A percentile compares a stretch with the other conserved stretches of the same genome.
Evolutionary conservation across 2,888 invertebrate genomes (phyloP).

Genomic region (Trissolcus brochymenae): DNA sequence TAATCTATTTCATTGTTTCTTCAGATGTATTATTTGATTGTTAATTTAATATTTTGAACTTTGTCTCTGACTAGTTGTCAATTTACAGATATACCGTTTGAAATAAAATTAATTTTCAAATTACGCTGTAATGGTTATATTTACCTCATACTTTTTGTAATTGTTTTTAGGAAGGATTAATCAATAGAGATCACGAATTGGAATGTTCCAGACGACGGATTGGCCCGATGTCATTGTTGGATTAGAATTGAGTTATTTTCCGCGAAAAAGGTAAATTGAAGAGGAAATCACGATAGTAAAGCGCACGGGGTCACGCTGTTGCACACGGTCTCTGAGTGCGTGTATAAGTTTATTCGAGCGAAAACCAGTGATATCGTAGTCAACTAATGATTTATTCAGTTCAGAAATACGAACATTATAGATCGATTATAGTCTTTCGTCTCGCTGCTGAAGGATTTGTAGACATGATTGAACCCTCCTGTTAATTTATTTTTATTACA

Average conservation of each 20-base stretch:
- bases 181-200: not conserved
- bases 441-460: not conserved
- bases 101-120: constrained; percentile 51
- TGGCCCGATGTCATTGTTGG: not conserved
- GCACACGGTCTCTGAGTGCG: constrained; percentile 1
- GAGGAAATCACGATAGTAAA: not conserved
- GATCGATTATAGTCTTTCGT: constrained; percentile 22
- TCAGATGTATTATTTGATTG: constrained; percentile 49
- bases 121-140: not conserved
- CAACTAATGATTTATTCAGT: constrained; percentile 27
- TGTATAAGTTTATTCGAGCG: constrained; percentile 28
- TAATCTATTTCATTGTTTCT: constrained; percentile 39
- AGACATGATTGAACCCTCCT: too few species aligned
- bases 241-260: constrained; percentile 13
- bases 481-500: not conserved
- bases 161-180: not conserved
- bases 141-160: not conserved
- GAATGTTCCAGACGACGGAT: not conserved
- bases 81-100: constrained; percentile 38
- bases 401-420: constrained; percentile 19
- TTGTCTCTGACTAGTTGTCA: constrained; percentile 35
- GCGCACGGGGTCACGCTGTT: not conserved
- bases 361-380: constrained; percentile 28
- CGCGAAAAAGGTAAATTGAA: too few species aligned
- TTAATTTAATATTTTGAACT: constrained; percentile 41